Conservation (phyloP, 2,797 vertebrate genomes). For the Pempheris klunzingeri region DNA sequence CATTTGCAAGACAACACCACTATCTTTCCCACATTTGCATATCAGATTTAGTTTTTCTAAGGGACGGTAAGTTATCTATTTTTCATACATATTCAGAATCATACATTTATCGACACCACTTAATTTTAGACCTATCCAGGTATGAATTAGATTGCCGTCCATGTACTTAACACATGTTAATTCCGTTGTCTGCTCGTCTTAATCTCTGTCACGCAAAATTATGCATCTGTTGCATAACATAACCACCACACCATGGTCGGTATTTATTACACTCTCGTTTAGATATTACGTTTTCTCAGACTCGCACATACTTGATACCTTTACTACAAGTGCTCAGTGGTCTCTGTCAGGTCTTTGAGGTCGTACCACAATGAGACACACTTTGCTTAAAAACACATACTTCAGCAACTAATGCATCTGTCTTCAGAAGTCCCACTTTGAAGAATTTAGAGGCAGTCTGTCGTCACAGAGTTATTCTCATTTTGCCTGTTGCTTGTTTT, state of each 20-base stretch:
- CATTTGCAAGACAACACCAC: not conserved
- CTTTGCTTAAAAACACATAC: constrained; percentile 12
- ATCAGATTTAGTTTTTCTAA: constrained; percentile 7
- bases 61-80: not conserved
- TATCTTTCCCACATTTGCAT: not conserved
- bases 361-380: constrained; percentile 7
- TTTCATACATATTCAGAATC: constrained; percentile 50
- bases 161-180: constrained; percentile 48
- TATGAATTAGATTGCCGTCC: constrained; percentile 69
- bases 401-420: constrained; percentile 4
- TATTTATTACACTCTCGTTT: constrained; percentile 61
- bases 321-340: not conserved
- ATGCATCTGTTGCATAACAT: constrained; percentile 71
- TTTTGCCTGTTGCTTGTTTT: not conserved
- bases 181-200: constrained; percentile 59
- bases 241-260: constrained; percentile 28
- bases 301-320: not conserved
- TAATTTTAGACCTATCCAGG: constrained; percentile 43
- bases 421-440: not conserved
- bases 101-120: constrained; percentile 40
- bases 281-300: not conserved
- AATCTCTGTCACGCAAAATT: constrained; percentile 65
- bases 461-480: constrained; percentile 17
- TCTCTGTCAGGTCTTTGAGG: constrained; percentile 28
- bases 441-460: not conserved